A percentile compares a stretch with the other conserved stretches of the same genome.
Conservation (phyloP, 1,140 invertebrate species). For the Lordiphosa clarofinis region DNA sequence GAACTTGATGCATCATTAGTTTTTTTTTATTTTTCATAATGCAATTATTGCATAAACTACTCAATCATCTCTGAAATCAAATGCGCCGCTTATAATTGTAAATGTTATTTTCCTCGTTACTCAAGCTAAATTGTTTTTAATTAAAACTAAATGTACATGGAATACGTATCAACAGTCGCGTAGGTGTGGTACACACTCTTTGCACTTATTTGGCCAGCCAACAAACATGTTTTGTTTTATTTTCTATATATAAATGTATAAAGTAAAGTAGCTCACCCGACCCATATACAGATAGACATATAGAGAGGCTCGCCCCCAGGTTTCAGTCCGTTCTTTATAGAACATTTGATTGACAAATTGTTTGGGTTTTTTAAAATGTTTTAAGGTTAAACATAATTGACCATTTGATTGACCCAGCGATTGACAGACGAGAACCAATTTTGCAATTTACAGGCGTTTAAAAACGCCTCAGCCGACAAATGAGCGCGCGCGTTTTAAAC, state of each 20-base stretch:
- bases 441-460: slow-evolving; percentile 16
- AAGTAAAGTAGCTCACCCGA: slow-evolving; percentile 35
- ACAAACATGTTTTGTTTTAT: slow-evolving; percentile 51
- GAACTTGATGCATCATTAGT: slow-evolving; percentile 54
- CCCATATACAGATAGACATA: slow-evolving; percentile 4
- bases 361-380: slow-evolving; percentile 39
- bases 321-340: slow-evolving; percentile 3
- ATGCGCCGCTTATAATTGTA: slow-evolving; percentile 33
- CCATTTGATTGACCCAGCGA: slow-evolving; percentile 11
- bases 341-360: slow-evolving; percentile 65
- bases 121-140: slow-evolving; percentile 62
- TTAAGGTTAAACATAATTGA: slow-evolving; percentile 56
- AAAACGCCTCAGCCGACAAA: slow-evolving; percentile 22
- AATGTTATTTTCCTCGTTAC: slow-evolving; percentile 10
- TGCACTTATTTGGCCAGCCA: slow-evolving; percentile 52
- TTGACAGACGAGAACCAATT: slow-evolving; percentile 2
- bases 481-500: slow-evolving; percentile 2
- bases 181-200: slow-evolving; percentile 60
- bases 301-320: slow-evolving; percentile 18
- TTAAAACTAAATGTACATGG: slow-evolving; percentile 55
- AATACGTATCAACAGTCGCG: slow-evolving; percentile 34
- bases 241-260: slow-evolving; percentile 21
- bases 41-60: slow-evolving; percentile 23
- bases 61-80: slow-evolving; percentile 42
- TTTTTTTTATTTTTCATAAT: slow-evolving; percentile 45